Evolutionary conservation across 1,140 invertebrate species (phyloP), one percentile per base, ranked within the genome.

Genomic region (Hermetia illucens): DNA sequence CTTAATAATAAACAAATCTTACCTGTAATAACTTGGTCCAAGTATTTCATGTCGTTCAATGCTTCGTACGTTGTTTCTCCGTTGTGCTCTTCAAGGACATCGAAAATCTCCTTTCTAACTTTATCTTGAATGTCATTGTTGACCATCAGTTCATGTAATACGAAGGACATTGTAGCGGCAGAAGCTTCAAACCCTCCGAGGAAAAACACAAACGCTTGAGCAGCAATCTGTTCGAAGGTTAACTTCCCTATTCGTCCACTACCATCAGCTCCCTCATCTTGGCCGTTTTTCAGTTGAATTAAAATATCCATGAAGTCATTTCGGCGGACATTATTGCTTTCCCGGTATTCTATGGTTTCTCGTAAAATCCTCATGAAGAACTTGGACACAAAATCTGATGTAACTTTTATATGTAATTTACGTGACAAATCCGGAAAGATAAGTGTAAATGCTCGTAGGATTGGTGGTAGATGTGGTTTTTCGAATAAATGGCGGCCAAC

Each of bases 131-230:
- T 45, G 4, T 62, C 52, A 5, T 44, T 50, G 45, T 66, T 46
- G 17, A 44, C 37, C 1, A 64, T 58, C 10, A 68, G 24, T 40
- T 64, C 51, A 45, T 67, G 68, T 8, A 65, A 33, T 6, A 58
- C 48, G 43, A 56, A 61, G 12, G 53, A 49, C 2, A 59, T 49
- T 4, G 55, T 52, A 1, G 54, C 52, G 1, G 58, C 51, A 1
- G 59, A 58, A 0, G 61, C 61, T 41, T 65, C 63, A 40, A 59
- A 65, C 3, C 75, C 75, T 13, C 70, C 76, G 2, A 75, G 44
- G 43, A 76, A 65, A 45, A 75, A 75, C 1, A 70, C 42, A 44
- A 74, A 55, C 1, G 63, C 58, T 30, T 75, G 72, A 2, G 65
- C 61, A 1, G 64, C 57, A 22, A 39, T 32, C 24, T 39, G 19